Conservation (phyloP, 2,888 invertebrate species). For the Drosophila imparisetae region DNA sequence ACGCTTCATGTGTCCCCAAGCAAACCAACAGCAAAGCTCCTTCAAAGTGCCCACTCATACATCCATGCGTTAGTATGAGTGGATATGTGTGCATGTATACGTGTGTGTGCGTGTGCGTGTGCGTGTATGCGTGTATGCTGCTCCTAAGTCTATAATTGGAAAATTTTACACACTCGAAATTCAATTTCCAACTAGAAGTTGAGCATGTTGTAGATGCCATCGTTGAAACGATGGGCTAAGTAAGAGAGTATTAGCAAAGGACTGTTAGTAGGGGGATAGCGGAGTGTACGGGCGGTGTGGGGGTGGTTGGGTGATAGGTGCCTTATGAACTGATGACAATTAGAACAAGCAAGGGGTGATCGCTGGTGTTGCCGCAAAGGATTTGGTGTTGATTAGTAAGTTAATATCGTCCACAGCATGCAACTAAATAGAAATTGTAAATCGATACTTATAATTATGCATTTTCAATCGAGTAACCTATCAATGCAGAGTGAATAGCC, state of each 20-base stretch:
- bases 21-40: constrained; percentile 55
- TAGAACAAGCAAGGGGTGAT: not conserved
- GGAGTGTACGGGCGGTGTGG: not conserved
- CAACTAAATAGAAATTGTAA: constrained; percentile 37
- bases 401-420: constrained; percentile 36
- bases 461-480: not conserved
- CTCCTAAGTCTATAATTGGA: constrained; percentile 75
- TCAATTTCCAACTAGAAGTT: constrained; percentile 62
- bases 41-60: constrained; percentile 50
- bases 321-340: constrained; percentile 1
- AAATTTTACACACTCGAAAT: constrained; percentile 79
- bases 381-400: constrained; percentile 36
- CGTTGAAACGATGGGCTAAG: constrained; percentile 41
- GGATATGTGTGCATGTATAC: constrained; percentile 6
- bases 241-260: constrained; percentile 41
- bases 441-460: constrained; percentile 23
- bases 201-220: constrained; percentile 8
- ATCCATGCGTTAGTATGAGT: constrained; percentile 7
- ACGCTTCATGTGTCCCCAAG: constrained; percentile 66
- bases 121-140: constrained; percentile 20
- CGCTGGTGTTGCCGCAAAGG: constrained; percentile 39
- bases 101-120: constrained; percentile 6
- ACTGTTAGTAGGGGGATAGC: not conserved
- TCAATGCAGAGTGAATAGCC: not conserved
- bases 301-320: not conserved